Evolutionary conservation across 2,113 vertebrate genomes (phyloP), one percentile per base, ranked within the genome.

Genomic region (Rhabdomys dilectus): DNA sequence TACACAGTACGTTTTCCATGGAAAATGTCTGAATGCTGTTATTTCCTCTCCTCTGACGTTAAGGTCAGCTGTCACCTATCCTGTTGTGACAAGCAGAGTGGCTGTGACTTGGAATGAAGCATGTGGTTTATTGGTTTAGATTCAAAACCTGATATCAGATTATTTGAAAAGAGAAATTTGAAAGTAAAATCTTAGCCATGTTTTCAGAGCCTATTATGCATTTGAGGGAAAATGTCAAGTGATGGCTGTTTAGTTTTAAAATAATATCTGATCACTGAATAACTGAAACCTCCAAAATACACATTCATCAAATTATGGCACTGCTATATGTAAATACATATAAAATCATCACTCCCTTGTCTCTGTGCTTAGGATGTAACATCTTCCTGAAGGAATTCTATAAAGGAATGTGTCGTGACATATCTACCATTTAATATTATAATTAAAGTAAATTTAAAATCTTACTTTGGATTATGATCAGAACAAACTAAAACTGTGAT

Each of bases 381-480:
- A 42, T 24, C n/a, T 24, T 75, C n/a, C 42, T 75, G 72, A 42
- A 22, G 21, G 72, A 73, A 39, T 73, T n/a, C 0, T 2, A 70
- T 92, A 51, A 80, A 77, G 64, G 64, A 88, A 82, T 97, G 75
- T 97, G 76, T 94, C 78, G 72, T 78, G 95, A 53, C 0, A 0
- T 45, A 95, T 94, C 96, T 94, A 73, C 88, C 56, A 77, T 31
- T 82, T 97, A 97, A 97, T 97, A 89, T 62, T 81, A 26, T 62
- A 82, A 91, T 76, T 87, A 93, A 24, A 93, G 73, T 88, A 26
- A 13, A 12, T 4, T 48, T 22, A 36, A 31, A 13, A 89, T 24
- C 48, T 19, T 87, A 13, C 39, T 96, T 88, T 62, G 68, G 96
- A 96, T 77, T 96, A 68, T 88, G 31, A 24, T 51, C 93, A 82